Base-by-base conservation (phyloP, 92 coral and sea anemone genomes). In the Virgularia gustaviana region DNA sequence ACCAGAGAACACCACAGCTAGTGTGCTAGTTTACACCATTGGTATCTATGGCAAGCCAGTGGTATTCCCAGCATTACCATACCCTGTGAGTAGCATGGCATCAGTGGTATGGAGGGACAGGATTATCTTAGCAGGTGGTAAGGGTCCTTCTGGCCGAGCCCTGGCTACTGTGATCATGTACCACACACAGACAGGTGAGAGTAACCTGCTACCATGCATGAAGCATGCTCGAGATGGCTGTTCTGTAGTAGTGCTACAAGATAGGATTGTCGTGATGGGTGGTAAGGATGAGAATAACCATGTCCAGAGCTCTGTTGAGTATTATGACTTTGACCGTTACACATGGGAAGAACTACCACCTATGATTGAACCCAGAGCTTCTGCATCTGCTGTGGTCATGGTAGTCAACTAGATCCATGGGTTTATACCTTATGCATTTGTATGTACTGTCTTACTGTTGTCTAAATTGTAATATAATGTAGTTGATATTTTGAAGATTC, bases 271-370 rank as follows among this genome's bases (percentile, higher is more conserved):
- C 18, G 73, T 65, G 3, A 65, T 65, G 73, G 73, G 73, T 39
- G 73, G 73, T 35, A 2, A 27, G 23, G 54, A 65, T 65, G 57
- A 15, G 18, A 28, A 33, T 0, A 28, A 19, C 19, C 19, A 42
- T 7, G 96, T 88, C 18, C 38, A 42, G 3, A 65, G 31, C 9
- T 41, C 56, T 11, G 73, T 27, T 22, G 73, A 65, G 22, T 31
- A 9, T 43, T 65, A 42, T 43, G 28, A 37, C 13, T 63, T 63
- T 33, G 31, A 19, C 2, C 11, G 28, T 27, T 44, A 63, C 15
- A 29, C 44, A 41, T 63, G 70, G 70, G 49, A 35, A 37, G 70
- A 63, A 22, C 2, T 63, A 37, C 49, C 70, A 63, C 24, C 41
- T 10, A 63, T 63, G 70, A 63, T 35, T 11, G 70, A 63, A 63